phyloP scores from a whole-genome alignment of 2,797 vertebrate genomes.

The Esox lucius region DNA sequence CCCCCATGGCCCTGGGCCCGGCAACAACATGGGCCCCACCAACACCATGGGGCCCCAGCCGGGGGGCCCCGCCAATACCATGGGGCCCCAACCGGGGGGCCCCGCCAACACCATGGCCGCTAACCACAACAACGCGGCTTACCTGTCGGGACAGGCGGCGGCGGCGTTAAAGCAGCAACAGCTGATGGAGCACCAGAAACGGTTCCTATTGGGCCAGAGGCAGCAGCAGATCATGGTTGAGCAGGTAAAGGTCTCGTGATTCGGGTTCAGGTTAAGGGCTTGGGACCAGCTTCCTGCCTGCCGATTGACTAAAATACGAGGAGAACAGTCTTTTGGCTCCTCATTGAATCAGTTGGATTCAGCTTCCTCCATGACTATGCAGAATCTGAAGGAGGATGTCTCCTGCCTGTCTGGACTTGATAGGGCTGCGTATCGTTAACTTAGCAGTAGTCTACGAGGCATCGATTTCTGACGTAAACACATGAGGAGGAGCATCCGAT shows the following conservation, averaged over 20 bases:
- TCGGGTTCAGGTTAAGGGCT: neutral
- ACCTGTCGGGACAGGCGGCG: conserved; percentile 83
- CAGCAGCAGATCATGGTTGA: conserved; percentile 87
- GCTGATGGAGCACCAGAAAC: conserved; percentile 83
- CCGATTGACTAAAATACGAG: neutral
- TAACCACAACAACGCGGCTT: conserved; percentile 78
- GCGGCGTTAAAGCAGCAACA: conserved; percentile 84
- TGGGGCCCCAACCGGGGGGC: conserved; percentile 72
- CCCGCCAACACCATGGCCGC: conserved; percentile 71
- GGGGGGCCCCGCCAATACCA: conserved; percentile 60
- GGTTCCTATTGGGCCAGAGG: conserved; percentile 65
- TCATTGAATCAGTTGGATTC: neutral
- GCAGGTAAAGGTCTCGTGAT: conserved; percentile 74
- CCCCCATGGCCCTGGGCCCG: conserved; percentile 76
- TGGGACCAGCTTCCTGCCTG: neutral
- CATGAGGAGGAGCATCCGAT: conserved; percentile 1
- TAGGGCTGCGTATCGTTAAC: neutral
- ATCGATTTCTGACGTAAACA: neutral
- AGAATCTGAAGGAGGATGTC: neutral
- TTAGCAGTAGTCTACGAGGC: neutral
- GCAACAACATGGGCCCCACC: conserved; percentile 68
- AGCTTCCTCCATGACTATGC: neutral
- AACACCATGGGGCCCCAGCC: conserved; percentile 75
- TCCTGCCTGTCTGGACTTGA: conserved; percentile 7
- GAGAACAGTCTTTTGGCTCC: neutral